These are phyloP conservation scores for Dicrostonyx torquatus DNA, from an alignment of 2,797 vertebrate species.

Conservation along the genomic window DNA sequence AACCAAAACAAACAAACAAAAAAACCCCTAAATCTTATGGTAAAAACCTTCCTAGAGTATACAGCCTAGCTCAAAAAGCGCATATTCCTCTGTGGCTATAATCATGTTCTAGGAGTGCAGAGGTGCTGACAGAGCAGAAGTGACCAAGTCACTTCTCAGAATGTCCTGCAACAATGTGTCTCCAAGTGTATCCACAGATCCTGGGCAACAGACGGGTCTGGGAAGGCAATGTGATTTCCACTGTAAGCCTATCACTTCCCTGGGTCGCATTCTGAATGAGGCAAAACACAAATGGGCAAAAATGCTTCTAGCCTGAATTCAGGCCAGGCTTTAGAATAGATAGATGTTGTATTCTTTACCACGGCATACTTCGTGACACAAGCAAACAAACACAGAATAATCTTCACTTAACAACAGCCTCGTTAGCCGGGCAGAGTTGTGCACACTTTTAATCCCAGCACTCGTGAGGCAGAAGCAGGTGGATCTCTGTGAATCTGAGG, in stretches of 20 bases:
- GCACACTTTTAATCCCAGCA: background rate
- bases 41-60: slow-evolving; percentile 44
- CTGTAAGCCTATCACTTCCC: background rate
- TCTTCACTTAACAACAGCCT: background rate
- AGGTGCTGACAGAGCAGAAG: background rate
- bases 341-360: background rate
- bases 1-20: too few species aligned
- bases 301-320: background rate
- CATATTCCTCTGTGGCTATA: background rate
- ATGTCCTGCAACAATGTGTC: background rate
- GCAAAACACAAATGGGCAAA: background rate
- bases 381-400: background rate
- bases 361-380: background rate
- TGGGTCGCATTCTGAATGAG: background rate
- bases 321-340: background rate
- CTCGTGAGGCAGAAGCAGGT: too few species aligned
- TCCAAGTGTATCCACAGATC: background rate
- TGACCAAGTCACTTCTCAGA: background rate
- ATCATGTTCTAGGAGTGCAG: background rate
- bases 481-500: background rate
- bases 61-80: slow-evolving; percentile 12
- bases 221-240: background rate
- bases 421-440: too few species aligned
- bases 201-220: background rate
- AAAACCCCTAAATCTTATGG: background rate